Evolutionary conservation across 1,140 invertebrate genomes (phyloP), one percentile per base, ranked within the genome.

Genomic region (Ceratoteleas bidentatus): DNA sequence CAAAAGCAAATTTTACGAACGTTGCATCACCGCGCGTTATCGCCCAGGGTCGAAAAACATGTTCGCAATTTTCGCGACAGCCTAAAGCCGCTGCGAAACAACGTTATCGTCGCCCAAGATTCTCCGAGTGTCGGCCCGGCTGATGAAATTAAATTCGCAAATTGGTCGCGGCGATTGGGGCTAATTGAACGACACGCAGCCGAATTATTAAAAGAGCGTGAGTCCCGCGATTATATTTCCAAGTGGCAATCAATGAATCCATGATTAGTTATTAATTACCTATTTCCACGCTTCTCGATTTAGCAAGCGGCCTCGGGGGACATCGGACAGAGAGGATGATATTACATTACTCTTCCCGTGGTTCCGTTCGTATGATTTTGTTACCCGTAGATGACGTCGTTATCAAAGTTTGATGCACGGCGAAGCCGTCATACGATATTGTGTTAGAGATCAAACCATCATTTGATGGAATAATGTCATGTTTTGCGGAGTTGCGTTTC

Each of bases 191-290:
- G 50, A 69, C 56, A 62, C 34, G 16, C 49, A 15, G 40, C 3
- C 24, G 13, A 77, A 78, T 68, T 61, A 70, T 70, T 64, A 45
- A 64, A 70, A 70, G 58, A 60, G 45, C 32, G 60, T 33, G 34
- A 8, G 52, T 62, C 50, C 38, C n/a, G 32, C 47, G 14, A 60
- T 50, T 58, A 53, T 66, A 78, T 65, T 72, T 78, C 60, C 60
- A 78, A 65, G 66, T 78, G 50, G 66, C 75, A 80, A 80, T 80
- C 77, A 69, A 68, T 74, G 69, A 80, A 62, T 72, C n/a, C 16
- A 33, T 80, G 77, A 80, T 80, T 68, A 80, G 69, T 80, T 73
- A 80, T 80, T 80, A 80, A 80, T 80, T 74, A 80, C 69, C 77
- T 80, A 74, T 73, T 68, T 80, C 69, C n/a, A n/a, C n/a, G n/a